A percentile compares a stretch with the other conserved stretches of the same genome.
Evolutionary conservation across 2,113 vertebrate genomes (phyloP).

Genomic region (Cynocephalus volans): DNA sequence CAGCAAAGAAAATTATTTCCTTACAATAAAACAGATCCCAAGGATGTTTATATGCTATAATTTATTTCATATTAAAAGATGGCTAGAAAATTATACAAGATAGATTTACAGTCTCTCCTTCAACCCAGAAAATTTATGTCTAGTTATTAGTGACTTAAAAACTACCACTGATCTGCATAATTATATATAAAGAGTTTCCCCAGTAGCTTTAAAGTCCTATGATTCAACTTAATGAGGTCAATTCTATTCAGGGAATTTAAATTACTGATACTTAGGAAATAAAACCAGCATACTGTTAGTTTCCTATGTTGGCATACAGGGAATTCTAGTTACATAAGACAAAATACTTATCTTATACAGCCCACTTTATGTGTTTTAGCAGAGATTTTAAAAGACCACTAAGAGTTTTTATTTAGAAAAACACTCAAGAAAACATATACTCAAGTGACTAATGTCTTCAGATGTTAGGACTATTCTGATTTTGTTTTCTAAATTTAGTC

Average conservation of each 20-base stretch:
- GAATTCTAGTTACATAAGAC: constrained; percentile 65
- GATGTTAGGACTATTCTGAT: constrained; percentile 48
- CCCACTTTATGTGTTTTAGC: constrained; percentile 55
- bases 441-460: constrained; percentile 14
- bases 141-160: constrained; percentile 79
- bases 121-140: constrained; percentile 73
- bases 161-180: constrained; percentile 77
- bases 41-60: constrained; percentile 74
- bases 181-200: constrained; percentile 69
- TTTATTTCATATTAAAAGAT: constrained; percentile 78
- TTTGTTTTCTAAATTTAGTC: constrained; percentile 51
- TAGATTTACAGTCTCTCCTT: constrained; percentile 80
- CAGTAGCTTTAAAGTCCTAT: constrained; percentile 72
- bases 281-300: constrained; percentile 61
- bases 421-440: constrained; percentile 34
- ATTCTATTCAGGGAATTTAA: constrained; percentile 78
- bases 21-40: constrained; percentile 72
- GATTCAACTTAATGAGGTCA: constrained; percentile 74
- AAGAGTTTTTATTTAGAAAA: constrained; percentile 54
- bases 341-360: constrained; percentile 21
- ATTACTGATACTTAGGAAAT: constrained; percentile 69
- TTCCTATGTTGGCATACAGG: constrained; percentile 53
- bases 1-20: constrained; percentile 79
- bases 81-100: constrained; percentile 74
- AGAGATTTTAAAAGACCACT: background rate